A percentile compares a stretch with the other conserved stretches of the same genome.
phyloP scores from a whole-genome alignment of 2,888 invertebrate species.

The Eristalis arbustorum region DNA sequence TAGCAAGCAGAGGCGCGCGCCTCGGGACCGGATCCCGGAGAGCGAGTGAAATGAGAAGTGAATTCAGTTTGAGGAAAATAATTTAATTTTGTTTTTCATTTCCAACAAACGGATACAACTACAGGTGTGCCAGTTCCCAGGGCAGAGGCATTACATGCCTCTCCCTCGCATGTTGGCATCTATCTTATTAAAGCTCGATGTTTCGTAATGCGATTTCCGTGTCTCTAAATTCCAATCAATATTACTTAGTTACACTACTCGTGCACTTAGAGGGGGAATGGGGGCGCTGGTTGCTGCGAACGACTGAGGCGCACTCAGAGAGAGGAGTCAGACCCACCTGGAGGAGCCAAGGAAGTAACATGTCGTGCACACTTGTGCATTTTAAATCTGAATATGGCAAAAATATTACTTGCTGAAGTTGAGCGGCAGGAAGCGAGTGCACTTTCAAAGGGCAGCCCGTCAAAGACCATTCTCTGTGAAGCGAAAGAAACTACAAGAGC shows the following conservation, averaged over 20 bases:
- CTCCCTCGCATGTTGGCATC: slow-evolving; percentile 45
- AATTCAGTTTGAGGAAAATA: slow-evolving; percentile 35
- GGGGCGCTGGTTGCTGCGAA: neutral
- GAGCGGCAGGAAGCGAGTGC: neutral
- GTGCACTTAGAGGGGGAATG: neutral
- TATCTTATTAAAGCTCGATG: slow-evolving; percentile 58
- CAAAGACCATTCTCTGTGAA: neutral
- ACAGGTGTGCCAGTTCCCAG: slow-evolving; percentile 33
- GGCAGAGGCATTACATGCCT: slow-evolving; percentile 23
- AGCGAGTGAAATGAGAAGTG: slow-evolving; percentile 12
- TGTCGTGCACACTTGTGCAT: slow-evolving; percentile 16
- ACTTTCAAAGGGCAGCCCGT: neutral
- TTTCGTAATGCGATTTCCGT: slow-evolving; percentile 61
- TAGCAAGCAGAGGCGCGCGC: neutral
- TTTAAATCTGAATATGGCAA: slow-evolving; percentile 21
- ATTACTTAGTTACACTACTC: slow-evolving; percentile 29
- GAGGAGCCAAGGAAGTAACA: neutral
- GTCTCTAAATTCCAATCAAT: slow-evolving; percentile 59
- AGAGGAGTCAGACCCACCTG: neutral
- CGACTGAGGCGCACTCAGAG: neutral
- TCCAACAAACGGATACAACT: neutral
- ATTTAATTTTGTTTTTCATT: slow-evolving; percentile 22
- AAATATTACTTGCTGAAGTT: neutral
- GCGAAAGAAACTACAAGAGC: neutral
- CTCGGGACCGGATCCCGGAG: neutral